phyloP scores from a whole-genome alignment of 2,888 invertebrate species.

The Ormyrus labotus region DNA sequence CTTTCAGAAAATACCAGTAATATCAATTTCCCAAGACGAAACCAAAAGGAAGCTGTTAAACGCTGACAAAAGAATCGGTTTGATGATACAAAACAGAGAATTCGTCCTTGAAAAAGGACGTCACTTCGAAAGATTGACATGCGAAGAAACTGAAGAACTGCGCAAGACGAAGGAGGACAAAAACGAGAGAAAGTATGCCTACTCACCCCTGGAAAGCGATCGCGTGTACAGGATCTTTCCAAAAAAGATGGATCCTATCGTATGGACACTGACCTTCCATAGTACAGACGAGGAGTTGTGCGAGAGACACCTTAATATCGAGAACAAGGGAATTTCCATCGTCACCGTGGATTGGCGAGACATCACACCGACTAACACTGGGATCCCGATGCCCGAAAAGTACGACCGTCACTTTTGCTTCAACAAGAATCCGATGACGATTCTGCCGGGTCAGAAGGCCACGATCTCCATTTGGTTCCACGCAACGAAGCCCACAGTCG shows the following conservation, averaged over 20 bases:
- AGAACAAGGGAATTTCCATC: slow-evolving; percentile 78
- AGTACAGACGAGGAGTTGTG: slow-evolving; percentile 14
- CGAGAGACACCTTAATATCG: slow-evolving; percentile 69
- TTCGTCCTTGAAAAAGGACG: slow-evolving; percentile 54
- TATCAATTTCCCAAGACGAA: slow-evolving; percentile 56
- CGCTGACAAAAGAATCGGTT: slow-evolving; percentile 47
- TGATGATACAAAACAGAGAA: slow-evolving; percentile 65
- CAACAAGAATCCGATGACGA: slow-evolving; percentile 78
- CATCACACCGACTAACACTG: slow-evolving; percentile 56
- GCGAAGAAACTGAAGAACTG: not conserved
- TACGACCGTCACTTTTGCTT: slow-evolving; percentile 78
- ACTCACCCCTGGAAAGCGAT: slow-evolving; percentile 19
- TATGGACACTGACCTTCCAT: slow-evolving; percentile 61
- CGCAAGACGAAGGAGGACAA: slow-evolving; percentile 1
- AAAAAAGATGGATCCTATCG: slow-evolving; percentile 43
- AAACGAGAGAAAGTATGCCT: slow-evolving; percentile 36
- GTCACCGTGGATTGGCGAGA: slow-evolving; percentile 77
- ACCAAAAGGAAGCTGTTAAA: not conserved
- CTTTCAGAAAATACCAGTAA: slow-evolving; percentile 52
- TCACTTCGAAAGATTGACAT: slow-evolving; percentile 20
- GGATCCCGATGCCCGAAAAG: not conserved
- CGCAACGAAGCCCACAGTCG: slow-evolving; percentile 73
- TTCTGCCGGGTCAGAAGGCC: slow-evolving; percentile 77
- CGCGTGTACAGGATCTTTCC: slow-evolving; percentile 31
- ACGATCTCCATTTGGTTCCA: slow-evolving; percentile 77